Conservation (phyloP, 2,113 vertebrate species). For the Thalassoma bifasciatum region DNA sequence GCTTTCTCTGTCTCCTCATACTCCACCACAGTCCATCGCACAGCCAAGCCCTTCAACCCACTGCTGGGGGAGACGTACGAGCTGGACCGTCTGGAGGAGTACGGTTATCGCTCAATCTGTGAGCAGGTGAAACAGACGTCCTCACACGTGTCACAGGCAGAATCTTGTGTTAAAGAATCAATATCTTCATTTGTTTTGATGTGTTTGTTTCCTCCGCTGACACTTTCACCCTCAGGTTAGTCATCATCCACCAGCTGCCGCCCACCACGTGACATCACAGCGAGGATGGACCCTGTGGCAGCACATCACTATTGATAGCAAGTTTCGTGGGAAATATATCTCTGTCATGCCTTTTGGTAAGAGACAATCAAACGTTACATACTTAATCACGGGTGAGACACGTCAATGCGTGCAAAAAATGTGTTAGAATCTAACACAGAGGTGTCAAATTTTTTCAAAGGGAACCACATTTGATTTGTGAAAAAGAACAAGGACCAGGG, state of each 20-base stretch:
- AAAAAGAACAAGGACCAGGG: too few species aligned
- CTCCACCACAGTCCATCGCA: constrained; percentile 82
- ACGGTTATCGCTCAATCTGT: constrained; percentile 80
- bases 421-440: background rate
- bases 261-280: constrained; percentile 91
- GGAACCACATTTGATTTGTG: too few species aligned
- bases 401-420: background rate
- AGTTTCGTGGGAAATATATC: constrained; percentile 97
- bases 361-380: background rate
- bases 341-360: constrained; percentile 95
- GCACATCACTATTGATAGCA: constrained; percentile 97
- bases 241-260: constrained; percentile 94
- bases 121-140: constrained; percentile 74
- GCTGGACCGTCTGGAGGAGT: constrained; percentile 81
- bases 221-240: constrained; percentile 85
- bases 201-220: constrained; percentile 18
- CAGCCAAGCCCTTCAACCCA: constrained; percentile 84
- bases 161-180: too few species aligned
- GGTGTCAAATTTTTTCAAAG: too few species aligned
- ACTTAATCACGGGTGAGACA: too few species aligned
- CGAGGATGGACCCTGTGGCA: constrained; percentile 96
- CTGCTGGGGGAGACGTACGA: constrained; percentile 84
- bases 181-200: background rate
- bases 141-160: too few species aligned
- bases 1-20: constrained; percentile 84